phyloP scores from a whole-genome alignment of 2,888 invertebrate genomes.

The Sarcophaga rosellei region DNA sequence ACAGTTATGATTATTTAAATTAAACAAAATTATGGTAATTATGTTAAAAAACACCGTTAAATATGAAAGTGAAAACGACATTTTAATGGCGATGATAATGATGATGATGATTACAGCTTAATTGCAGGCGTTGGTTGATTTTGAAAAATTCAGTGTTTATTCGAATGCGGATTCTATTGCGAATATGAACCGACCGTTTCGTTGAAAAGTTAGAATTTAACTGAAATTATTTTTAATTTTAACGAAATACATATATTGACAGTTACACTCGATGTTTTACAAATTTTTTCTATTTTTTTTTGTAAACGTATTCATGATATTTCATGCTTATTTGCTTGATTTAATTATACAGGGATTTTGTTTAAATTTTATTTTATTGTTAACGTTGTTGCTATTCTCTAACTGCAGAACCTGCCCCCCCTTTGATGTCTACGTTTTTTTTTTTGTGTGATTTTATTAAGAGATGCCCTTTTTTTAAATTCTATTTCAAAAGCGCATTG shows the following conservation, averaged over 20 bases:
- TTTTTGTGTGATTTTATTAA: background rate
- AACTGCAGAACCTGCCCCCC: background rate
- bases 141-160: slow-evolving; percentile 18
- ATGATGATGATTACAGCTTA: slow-evolving; percentile 67
- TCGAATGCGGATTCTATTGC: slow-evolving; percentile 1
- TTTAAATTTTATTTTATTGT: slow-evolving; percentile 14
- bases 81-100: background rate
- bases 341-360: slow-evolving; percentile 74
- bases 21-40: slow-evolving; percentile 51
- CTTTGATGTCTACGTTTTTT: background rate
- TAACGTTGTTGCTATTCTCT: background rate
- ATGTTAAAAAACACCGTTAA: slow-evolving; percentile 62
- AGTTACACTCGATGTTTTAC: slow-evolving; percentile 29
- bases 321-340: slow-evolving; percentile 79
- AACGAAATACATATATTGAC: slow-evolving; percentile 43
- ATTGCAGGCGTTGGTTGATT: slow-evolving; percentile 26
- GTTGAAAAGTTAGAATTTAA: slow-evolving; percentile 61
- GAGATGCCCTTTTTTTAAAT: slow-evolving; percentile 11
- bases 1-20: slow-evolving; percentile 50
- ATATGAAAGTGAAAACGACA: slow-evolving; percentile 14
- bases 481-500: background rate
- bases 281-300: background rate
- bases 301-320: slow-evolving; percentile 70
- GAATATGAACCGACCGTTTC: slow-evolving; percentile 40
- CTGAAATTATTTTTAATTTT: slow-evolving; percentile 46